Evolutionary conservation across 2,113 vertebrate species (phyloP).

Genomic region (Pyrgilauda ruficollis): DNA sequence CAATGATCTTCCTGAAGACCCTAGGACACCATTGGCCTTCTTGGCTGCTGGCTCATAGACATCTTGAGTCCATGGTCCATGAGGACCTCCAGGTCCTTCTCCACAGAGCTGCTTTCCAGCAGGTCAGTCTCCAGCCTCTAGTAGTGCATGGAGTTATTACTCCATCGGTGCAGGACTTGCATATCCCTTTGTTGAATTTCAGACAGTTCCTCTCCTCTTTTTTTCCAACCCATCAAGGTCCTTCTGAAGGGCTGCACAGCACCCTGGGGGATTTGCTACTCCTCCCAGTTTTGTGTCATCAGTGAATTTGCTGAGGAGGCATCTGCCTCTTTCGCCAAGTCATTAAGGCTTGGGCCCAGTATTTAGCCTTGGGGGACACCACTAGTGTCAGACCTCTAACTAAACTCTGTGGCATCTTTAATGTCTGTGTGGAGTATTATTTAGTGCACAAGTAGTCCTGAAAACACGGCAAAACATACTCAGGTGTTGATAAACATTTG

Average conservation of each 20-base stretch:
- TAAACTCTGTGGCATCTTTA: neutral
- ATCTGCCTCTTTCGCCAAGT: too few species aligned
- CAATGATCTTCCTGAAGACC: too few species aligned
- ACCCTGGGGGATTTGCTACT: too few species aligned
- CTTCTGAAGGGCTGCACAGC: neutral
- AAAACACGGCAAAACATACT: neutral
- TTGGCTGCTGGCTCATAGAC: neutral
- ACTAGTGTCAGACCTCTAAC: neutral
- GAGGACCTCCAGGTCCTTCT: neutral
- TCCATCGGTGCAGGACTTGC: too few species aligned
- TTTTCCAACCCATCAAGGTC: neutral
- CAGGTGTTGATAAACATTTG: neutral
- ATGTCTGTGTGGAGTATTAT: neutral
- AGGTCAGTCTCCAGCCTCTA: neutral
- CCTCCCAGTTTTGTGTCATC: neutral
- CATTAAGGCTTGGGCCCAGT: too few species aligned
- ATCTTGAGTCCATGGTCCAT: neutral
- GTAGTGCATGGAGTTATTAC: neutral
- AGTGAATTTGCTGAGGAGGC: neutral
- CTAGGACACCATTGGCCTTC: too few species aligned
- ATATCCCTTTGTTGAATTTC: neutral
- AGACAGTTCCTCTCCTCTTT: neutral
- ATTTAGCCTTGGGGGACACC: neutral
- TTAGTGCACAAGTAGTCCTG: neutral
- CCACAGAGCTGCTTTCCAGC: neutral